A percentile compares a stretch with the other conserved stretches of the same genome.
phyloP scores from a whole-genome alignment of 2,113 vertebrate genomes.

The Urocynchramus pylzowi region DNA sequence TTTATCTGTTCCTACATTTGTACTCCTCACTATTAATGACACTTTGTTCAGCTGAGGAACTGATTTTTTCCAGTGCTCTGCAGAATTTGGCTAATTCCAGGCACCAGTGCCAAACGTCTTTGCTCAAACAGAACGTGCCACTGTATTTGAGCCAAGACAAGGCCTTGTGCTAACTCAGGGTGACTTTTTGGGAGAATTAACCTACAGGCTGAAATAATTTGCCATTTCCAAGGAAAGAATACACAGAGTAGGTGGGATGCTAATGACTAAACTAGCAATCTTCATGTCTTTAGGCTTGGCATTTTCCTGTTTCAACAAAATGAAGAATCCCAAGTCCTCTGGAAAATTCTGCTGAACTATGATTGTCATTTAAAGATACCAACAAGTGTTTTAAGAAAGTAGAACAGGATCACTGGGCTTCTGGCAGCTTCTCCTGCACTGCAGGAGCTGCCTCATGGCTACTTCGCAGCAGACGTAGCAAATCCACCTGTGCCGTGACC shows the following conservation, averaged over 20 bases:
- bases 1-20: background rate
- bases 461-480: background rate
- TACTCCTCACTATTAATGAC: background rate
- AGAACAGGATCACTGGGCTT: background rate
- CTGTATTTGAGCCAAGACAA: background rate
- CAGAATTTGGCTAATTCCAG: background rate
- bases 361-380: background rate
- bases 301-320: background rate
- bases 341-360: background rate
- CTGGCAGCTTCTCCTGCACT: background rate
- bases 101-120: background rate
- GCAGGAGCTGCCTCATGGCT: background rate
- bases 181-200: background rate
- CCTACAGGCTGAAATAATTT: background rate
- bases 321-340: background rate
- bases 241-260: background rate
- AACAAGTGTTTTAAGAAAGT: background rate
- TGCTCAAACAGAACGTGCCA: background rate
- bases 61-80: background rate
- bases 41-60: background rate
- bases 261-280: conserved; percentile 4
- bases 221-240: background rate
- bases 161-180: background rate
- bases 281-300: background rate
- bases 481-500: background rate